Evolutionary conservation across 2,113 vertebrate genomes (phyloP).

Genomic region (Anguilla rostrata): DNA sequence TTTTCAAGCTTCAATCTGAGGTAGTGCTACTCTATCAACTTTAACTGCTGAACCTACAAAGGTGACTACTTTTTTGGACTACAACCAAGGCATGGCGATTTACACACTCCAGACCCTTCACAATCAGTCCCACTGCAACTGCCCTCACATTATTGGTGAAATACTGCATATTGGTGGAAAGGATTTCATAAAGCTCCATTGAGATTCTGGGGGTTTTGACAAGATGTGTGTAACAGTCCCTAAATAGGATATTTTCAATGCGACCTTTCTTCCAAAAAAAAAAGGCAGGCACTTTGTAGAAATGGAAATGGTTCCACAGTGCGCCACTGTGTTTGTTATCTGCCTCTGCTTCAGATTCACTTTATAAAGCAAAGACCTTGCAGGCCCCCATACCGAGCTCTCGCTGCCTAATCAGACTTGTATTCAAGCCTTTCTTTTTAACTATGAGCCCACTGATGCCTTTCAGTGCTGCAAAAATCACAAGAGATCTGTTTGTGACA

Average conservation of each 20-base stretch:
- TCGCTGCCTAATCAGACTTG: slow-evolving; percentile 50
- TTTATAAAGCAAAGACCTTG: slow-evolving; percentile 24
- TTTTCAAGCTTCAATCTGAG: too few species aligned
- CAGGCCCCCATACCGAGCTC: slow-evolving; percentile 29
- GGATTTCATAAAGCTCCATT: neutral
- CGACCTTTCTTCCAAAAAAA: neutral
- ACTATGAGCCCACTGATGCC: slow-evolving; percentile 47
- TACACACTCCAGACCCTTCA: too few species aligned
- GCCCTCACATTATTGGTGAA: too few species aligned
- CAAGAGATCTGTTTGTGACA: slow-evolving; percentile 37
- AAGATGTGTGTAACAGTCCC: neutral
- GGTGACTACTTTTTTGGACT: too few species aligned
- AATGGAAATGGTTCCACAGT: slow-evolving; percentile 1
- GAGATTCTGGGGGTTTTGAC: neutral
- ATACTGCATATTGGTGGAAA: too few species aligned
- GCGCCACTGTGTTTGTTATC: slow-evolving; percentile 22
- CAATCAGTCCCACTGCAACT: too few species aligned
- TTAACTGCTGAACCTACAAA: too few species aligned
- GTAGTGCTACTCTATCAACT: too few species aligned
- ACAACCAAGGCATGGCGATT: too few species aligned
- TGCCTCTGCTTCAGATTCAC: neutral
- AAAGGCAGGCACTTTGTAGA: neutral
- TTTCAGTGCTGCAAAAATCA: slow-evolving; percentile 34
- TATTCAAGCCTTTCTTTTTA: slow-evolving; percentile 46
- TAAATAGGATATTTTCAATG: neutral